These are phyloP conservation scores for Ariopsis seemanni DNA, from an alignment of 2,113 vertebrate species.

Conservation along the genomic window DNA sequence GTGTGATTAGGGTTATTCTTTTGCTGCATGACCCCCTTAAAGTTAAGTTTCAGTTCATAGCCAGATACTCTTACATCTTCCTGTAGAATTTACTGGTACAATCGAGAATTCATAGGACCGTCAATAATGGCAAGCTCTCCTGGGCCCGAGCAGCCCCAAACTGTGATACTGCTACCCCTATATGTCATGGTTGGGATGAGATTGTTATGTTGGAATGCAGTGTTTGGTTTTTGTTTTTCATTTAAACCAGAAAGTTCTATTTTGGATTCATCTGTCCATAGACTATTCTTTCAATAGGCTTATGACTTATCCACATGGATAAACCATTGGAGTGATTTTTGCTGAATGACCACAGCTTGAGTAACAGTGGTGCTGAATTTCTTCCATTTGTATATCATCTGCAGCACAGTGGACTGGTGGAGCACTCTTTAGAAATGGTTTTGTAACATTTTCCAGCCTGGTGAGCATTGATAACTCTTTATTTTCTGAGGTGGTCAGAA, in stretches of 20 bases:
- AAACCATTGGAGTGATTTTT: too few species aligned
- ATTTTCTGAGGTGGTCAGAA: too few species aligned
- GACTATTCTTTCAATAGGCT: not conserved
- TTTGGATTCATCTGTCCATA: not conserved
- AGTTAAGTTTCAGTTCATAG: not conserved
- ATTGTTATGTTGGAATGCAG: not conserved
- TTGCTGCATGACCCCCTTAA: not conserved
- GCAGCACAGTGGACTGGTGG: too few species aligned
- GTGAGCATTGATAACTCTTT: too few species aligned
- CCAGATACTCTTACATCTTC: not conserved
- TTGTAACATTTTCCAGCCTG: too few species aligned
- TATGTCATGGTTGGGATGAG: not conserved
- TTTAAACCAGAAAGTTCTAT: not conserved
- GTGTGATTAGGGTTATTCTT: not conserved
- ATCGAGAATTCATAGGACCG: not conserved
- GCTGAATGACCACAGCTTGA: too few species aligned
- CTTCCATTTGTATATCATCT: too few species aligned
- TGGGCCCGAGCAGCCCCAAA: not conserved
- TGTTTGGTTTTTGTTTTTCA: not conserved
- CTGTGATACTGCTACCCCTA: not conserved
- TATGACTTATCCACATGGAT: not conserved
- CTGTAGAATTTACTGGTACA: not conserved
- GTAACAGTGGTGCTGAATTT: too few species aligned
- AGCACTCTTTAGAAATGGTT: too few species aligned
- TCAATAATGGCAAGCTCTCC: not conserved